phyloP scores from a whole-genome alignment of 2,797 vertebrate species.

The Micromesistius poutassou region DNA sequence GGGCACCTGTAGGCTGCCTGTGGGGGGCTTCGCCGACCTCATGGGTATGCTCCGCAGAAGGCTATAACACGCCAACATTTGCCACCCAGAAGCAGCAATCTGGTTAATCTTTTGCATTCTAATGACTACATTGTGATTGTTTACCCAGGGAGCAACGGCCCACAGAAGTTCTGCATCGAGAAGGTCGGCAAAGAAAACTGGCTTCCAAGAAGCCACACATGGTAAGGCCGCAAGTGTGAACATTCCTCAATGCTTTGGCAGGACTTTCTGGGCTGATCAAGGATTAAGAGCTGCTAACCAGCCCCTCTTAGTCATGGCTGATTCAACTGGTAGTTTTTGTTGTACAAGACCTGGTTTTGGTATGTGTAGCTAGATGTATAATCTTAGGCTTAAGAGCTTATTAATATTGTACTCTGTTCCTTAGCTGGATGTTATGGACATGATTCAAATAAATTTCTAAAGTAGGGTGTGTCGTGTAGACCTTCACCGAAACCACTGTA shows the following conservation, averaged over 20 bases:
- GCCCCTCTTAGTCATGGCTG: constrained; percentile 42
- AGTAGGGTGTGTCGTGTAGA: not conserved
- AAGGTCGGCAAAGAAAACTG: constrained; percentile 99
- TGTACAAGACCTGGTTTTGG: constrained; percentile 5
- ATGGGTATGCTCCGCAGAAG: constrained; percentile 79
- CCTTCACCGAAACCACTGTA: not conserved
- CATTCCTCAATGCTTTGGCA: not conserved
- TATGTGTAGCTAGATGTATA: constrained; percentile 4
- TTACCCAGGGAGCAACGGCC: constrained; percentile 91
- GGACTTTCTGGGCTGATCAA: not conserved
- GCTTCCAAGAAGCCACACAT: constrained; percentile 98
- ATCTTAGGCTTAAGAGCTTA: not conserved
- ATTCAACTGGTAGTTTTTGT: constrained; percentile 12
- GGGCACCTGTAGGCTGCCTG: constrained; percentile 91
- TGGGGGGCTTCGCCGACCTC: constrained; percentile 94
- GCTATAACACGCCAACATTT: not conserved
- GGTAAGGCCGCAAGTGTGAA: constrained; percentile 73
- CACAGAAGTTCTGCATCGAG: constrained; percentile 99
- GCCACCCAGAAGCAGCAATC: not conserved
- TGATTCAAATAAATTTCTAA: not conserved
- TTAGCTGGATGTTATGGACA: not conserved
- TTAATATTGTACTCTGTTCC: not conserved
- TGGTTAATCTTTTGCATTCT: not conserved
- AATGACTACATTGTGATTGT: constrained; percentile 4
- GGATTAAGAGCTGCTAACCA: constrained; percentile 29